Base-by-base conservation (phyloP, 2,797 vertebrate species). In the Craterocephalus amniculus region DNA sequence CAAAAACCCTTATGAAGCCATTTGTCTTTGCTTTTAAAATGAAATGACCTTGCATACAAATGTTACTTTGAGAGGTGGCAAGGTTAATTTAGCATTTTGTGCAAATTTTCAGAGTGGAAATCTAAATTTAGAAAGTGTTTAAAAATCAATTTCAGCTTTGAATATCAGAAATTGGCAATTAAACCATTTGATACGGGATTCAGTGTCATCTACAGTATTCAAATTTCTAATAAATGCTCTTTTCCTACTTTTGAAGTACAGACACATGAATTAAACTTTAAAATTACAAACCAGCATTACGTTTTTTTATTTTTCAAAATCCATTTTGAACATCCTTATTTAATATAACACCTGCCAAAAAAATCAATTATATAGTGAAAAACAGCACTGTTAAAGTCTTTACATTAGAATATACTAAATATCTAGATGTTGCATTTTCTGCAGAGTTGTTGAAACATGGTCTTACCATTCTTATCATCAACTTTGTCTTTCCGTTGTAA, bases 401-500 rank as follows among this genome's bases (percentile, higher is more conserved):
- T 40, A 40, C 38, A 16, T 49, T 49, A 10, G 45, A 49, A n/a
- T 48, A n/a, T n/a, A n/a, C 45, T 32, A 3, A 63, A 63, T n/a
- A 48, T 63, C 6, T 13, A 12, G 10, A 62, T 20, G 32, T 7
- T 43, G 20, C 20, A 43, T 43, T 16, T 65, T 51, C 10, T 56
- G n/a, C 63, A 7, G 12, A 18, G 20, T n/a, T n/a, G n/a, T 10
- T 45, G 32, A 34, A 66, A 26, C 64, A 74, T 51, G n/a, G 31
- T 36, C 29, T 36, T 18, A 24, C n/a, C 63, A 2, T 27, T 59
- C 66, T 76, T 63, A 45, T 56, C 16, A n/a, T 35, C 64, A 64
- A 49, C 38, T 66, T 63, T 55, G 34, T 69, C 59, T 72, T 60
- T 56, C 63, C 55, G 27, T 48, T 70, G 45, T 80, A 88, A 84